Evolutionary conservation across 2,797 vertebrate genomes (phyloP).

Genomic region (Hafferia zeledoni): DNA sequence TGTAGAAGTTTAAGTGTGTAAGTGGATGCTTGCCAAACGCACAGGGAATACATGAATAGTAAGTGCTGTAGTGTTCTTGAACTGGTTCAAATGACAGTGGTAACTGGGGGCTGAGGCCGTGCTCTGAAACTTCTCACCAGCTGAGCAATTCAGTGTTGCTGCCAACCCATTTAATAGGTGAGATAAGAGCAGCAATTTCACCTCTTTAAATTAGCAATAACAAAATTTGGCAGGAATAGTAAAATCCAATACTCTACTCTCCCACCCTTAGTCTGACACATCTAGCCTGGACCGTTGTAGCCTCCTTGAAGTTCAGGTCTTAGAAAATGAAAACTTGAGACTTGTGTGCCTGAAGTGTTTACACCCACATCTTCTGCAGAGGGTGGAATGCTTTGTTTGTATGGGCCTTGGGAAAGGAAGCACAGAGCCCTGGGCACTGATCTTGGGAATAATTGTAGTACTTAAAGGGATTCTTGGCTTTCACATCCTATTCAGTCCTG

Average conservation of each 20-base stretch:
- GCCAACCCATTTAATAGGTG: not conserved
- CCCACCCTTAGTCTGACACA: not conserved
- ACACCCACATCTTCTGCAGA: not conserved
- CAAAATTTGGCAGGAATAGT: not conserved
- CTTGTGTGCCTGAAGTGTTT: not conserved
- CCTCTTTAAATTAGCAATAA: not conserved
- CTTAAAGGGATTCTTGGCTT: not conserved
- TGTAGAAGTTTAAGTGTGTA: accelerated
- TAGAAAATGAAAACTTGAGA: not conserved
- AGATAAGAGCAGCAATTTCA: not conserved
- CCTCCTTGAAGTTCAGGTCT: not conserved
- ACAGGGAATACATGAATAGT: not conserved
- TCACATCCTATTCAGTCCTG: not conserved
- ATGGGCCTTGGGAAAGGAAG: not conserved
- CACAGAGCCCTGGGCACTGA: not conserved
- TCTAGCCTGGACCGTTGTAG: not conserved
- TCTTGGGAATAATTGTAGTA: not conserved
- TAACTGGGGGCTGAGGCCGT: not conserved
- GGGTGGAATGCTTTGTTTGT: not conserved
- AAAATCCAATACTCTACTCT: accelerated
- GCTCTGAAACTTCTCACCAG: not conserved
- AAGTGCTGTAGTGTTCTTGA: not conserved
- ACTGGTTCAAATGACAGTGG: not conserved
- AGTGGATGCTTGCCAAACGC: not conserved
- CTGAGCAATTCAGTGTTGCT: not conserved